Evolutionary conservation across 92 coral and sea anemone species (phyloP), one percentile per base, ranked within the genome.

Genomic region (Phenganax stokvisi): DNA sequence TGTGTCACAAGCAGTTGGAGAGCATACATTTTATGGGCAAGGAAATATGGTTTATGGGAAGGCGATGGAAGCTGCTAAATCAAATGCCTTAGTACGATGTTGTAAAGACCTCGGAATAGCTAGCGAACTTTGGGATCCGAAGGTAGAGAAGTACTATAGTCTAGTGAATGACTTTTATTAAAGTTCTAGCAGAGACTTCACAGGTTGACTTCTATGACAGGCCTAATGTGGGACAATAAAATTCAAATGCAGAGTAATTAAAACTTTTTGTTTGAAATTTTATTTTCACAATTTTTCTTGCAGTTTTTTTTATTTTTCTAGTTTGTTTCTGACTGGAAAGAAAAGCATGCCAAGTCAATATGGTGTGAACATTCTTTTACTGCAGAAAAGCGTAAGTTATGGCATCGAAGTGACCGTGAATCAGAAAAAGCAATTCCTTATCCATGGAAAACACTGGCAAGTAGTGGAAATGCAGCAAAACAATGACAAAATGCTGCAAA

Each of bases 121-220:
- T 37, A 96, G 99, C 75, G 99, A 96, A 77, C 89, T 96, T 9
- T 96, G 99, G 99, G 99, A 96, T 57, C 99, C 99, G 30, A 93
- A 96, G 93, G 99, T 96, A 77, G 71, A 55, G 61, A 37, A 37
- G 2, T 37, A 37, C 5, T 37, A 11, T 56, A 12, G 2, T 6
- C 9, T 55, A 51, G 37, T 30, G 12, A 6, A 68, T 16, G 55
- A 11, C 47, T 37, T 2, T 37, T 37, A 37, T 20, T 37, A 37
- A 37, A 37, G 47, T 37, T 37, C 5, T 1, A 37, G 47, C 47
- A 37, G 5, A 37, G 47, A 37, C 47, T 37, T 37, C 47, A 37
- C 47, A 37, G 47, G 2, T 37, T 5, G 5, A 37, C 47, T 37
- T 37, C 47, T 37, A 37, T 5, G 5, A 37, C 47, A 37, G 47